Evolutionary conservation across 2,113 vertebrate genomes (phyloP).

Genomic region (Fregata magnificens): DNA sequence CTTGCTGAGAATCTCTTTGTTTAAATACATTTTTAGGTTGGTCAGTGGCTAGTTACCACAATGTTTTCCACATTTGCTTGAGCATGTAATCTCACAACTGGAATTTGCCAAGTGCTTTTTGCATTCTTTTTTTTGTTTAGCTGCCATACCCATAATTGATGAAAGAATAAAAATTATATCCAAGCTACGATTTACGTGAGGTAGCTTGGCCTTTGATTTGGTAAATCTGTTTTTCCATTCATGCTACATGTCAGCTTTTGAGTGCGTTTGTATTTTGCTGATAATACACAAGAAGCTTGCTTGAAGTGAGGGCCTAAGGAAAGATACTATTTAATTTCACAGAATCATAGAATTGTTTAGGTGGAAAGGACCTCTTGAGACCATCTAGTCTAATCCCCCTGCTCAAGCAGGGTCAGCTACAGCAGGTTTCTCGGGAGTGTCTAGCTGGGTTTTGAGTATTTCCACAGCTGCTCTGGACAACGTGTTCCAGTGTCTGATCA

Average conservation of each 20-base stretch:
- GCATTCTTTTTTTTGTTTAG: not conserved
- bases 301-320: not conserved
- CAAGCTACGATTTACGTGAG: not conserved
- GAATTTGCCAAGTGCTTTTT: not conserved
- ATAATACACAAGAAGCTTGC: not conserved
- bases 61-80: not conserved
- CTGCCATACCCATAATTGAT: not conserved
- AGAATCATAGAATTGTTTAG: not conserved
- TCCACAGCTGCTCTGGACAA: not conserved
- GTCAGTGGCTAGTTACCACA: not conserved
- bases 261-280: not conserved
- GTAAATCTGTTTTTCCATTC: not conserved
- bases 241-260: not conserved
- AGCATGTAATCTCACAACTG: not conserved
- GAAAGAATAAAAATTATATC: not conserved
- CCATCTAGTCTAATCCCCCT: not conserved
- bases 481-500: not conserved
- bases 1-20: not conserved
- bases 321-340: not conserved
- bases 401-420: not conserved
- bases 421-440: not conserved
- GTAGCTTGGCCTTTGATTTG: not conserved
- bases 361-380: not conserved
- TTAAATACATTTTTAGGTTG: not conserved
- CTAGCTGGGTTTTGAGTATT: not conserved